Evolutionary conservation across 2,113 vertebrate genomes (phyloP).

Genomic region (Andinoacara biseriatus): DNA sequence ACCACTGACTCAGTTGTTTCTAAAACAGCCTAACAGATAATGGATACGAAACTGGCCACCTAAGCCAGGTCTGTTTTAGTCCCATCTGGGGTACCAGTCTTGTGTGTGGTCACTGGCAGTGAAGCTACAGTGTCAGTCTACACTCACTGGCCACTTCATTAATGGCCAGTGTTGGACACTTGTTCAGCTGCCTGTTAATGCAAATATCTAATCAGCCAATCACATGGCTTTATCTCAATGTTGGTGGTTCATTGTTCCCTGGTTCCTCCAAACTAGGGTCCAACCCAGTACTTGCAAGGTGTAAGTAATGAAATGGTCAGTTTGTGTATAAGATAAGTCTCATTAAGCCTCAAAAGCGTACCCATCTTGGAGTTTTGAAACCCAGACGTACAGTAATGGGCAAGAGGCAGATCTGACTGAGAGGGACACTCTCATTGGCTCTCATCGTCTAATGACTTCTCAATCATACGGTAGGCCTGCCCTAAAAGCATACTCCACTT

Average conservation of each 20-base stretch:
- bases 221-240: neutral
- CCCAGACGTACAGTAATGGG: too few species aligned
- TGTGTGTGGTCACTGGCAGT: neutral
- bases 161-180: neutral
- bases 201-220: neutral
- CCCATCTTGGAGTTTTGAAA: too few species aligned
- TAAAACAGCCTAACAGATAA: neutral
- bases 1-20: slow-evolving; percentile 3
- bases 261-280: too few species aligned
- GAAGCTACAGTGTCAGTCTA: neutral
- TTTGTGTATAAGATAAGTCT: too few species aligned
- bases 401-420: neutral
- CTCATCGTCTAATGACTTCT: neutral
- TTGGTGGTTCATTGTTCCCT: too few species aligned
- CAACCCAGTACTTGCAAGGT: too few species aligned
- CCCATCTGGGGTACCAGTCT: too few species aligned
- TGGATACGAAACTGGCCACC: neutral
- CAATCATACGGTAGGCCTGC: neutral
- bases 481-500: neutral
- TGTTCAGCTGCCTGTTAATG: neutral
- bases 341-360: too few species aligned
- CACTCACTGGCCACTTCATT: neutral
- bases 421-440: neutral
- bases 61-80: neutral
- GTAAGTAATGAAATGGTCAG: too few species aligned